Conservation (phyloP, 2,797 vertebrate genomes). For the Acanthopagrus latus region DNA sequence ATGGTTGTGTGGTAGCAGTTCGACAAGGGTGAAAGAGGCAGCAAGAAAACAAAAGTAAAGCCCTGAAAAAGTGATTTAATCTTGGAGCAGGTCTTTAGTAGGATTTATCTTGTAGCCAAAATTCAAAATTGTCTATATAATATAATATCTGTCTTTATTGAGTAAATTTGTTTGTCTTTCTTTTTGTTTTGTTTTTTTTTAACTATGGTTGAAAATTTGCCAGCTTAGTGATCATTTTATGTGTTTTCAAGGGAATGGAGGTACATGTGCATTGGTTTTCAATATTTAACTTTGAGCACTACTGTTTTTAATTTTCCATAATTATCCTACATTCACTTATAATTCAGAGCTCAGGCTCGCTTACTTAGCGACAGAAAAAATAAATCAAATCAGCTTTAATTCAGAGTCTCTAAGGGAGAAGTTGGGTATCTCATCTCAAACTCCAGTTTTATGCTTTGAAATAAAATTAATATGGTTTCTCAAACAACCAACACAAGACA, state of each 20-base stretch:
- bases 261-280: background rate
- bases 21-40: slow-evolving; percentile 31
- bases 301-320: background rate
- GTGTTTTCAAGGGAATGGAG: background rate
- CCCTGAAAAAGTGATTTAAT: background rate
- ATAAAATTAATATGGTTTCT: slow-evolving; percentile 3
- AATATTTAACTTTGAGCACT: background rate
- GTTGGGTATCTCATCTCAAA: background rate
- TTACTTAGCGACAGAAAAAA: background rate
- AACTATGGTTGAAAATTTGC: background rate
- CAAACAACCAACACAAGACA: background rate
- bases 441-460: background rate
- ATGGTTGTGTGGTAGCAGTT: slow-evolving; percentile 52
- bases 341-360: background rate
- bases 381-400: background rate
- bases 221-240: background rate
- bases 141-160: background rate
- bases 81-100: background rate
- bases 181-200: background rate
- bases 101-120: slow-evolving; percentile 5
- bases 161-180: background rate
- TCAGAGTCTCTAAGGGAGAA: background rate
- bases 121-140: background rate
- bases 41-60: slow-evolving; percentile 9
- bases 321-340: background rate